Conservation (phyloP, 2,888 invertebrate genomes). For the Lamproptera curius region DNA sequence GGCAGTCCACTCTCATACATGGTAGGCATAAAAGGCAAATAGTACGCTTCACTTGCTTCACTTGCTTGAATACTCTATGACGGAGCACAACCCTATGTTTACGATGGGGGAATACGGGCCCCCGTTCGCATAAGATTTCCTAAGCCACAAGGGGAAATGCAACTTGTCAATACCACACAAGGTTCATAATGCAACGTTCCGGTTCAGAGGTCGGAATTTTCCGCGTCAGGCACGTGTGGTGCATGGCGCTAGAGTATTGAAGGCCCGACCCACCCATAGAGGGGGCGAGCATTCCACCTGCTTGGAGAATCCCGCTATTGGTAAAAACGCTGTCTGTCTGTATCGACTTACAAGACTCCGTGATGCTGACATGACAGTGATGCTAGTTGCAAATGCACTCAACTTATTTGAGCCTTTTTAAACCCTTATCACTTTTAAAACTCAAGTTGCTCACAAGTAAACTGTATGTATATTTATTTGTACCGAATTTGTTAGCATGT, state of each 20-base stretch:
- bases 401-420: too few relatives aligned
- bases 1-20: too few relatives aligned
- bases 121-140: constrained; percentile 57
- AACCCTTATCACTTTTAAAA: too few relatives aligned
- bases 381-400: too few relatives aligned
- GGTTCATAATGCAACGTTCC: constrained; percentile 21
- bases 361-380: too few relatives aligned
- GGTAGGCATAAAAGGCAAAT: background rate
- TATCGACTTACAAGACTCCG: too few relatives aligned
- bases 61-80: constrained; percentile 39
- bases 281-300: constrained; percentile 63
- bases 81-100: constrained; percentile 63
- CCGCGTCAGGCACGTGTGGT: constrained; percentile 70
- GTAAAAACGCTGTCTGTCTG: constrained; percentile 39
- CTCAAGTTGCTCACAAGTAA: too few relatives aligned
- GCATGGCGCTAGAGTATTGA: constrained; percentile 71
- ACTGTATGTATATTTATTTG: too few relatives aligned
- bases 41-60: background rate
- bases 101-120: constrained; percentile 64
- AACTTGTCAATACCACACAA: constrained; percentile 27
- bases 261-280: constrained; percentile 51
- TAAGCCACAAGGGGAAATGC: constrained; percentile 29
- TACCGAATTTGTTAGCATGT: too few relatives aligned
- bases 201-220: constrained; percentile 48
- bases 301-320: constrained; percentile 58